A percentile compares a stretch with the other conserved stretches of the same genome.
phyloP scores from a whole-genome alignment of 64 coral and sea anemone species.

The Platygyra sinensis region DNA sequence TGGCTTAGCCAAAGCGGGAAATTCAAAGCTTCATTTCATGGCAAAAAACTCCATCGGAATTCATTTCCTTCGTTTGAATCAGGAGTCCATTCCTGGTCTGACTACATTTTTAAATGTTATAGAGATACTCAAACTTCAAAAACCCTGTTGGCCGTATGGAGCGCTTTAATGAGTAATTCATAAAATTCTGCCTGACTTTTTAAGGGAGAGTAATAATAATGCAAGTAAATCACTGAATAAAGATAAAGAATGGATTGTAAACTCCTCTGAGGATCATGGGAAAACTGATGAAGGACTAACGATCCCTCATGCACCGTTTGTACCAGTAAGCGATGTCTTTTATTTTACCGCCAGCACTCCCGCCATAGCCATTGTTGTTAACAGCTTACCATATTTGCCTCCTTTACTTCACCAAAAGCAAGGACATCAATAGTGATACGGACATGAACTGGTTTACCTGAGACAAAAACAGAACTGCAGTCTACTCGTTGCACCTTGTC shows the following conservation, averaged over 20 bases:
- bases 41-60: too few relatives aligned
- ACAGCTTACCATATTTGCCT: slow-evolving; percentile 22
- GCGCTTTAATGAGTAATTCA: too few relatives aligned
- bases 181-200: neutral
- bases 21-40: too few relatives aligned
- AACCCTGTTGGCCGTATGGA: too few relatives aligned
- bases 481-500: neutral
- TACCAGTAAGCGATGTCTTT: neutral
- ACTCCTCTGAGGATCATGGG: neutral
- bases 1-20: too few relatives aligned
- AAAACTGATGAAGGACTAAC: slow-evolving; percentile 2
- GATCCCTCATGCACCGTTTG: slow-evolving; percentile 17
- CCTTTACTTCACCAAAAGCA: slow-evolving; percentile 14
- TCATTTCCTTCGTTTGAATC: too few relatives aligned
- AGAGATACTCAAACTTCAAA: too few relatives aligned
- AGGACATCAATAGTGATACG: neutral
- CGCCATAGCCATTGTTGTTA: too few relatives aligned
- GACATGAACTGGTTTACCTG: slow-evolving; percentile 8
- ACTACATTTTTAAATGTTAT: too few relatives aligned
- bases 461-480: neutral
- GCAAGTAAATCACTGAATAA: neutral
- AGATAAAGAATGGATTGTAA: slow-evolving; percentile 27
- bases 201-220: neutral
- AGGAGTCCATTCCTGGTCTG: too few relatives aligned
- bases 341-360: too few relatives aligned